These are phyloP conservation scores for Ceratotherium simum DNA, from an alignment of 2,113 vertebrate species.

Conservation along the genomic window DNA sequence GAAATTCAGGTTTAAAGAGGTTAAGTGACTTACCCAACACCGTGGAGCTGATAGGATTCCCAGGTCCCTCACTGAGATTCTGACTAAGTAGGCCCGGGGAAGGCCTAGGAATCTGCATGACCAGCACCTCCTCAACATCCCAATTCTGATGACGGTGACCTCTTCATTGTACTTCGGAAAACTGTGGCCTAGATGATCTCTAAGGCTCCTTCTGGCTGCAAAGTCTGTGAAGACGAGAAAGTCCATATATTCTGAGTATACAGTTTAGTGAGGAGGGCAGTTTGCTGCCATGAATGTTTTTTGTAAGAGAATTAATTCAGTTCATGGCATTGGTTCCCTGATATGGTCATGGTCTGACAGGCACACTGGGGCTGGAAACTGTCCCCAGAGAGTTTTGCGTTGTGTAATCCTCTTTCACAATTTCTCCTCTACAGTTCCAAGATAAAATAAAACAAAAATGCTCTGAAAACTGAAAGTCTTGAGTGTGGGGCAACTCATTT, in stretches of 20 bases:
- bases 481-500: not conserved
- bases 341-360: not conserved
- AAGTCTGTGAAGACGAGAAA: not conserved
- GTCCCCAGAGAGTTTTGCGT: not conserved
- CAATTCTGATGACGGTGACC: not conserved
- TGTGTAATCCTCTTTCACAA: not conserved
- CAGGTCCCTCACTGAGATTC: not conserved
- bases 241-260: not conserved
- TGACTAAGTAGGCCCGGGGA: not conserved
- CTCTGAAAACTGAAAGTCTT: not conserved
- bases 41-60: not conserved
- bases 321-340: not conserved
- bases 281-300: not conserved
- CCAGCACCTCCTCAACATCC: not conserved
- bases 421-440: not conserved
- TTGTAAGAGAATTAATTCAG: not conserved
- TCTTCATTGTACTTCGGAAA: not conserved
- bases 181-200: not conserved
- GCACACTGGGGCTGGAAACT: not conserved
- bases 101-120: not conserved
- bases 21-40: not conserved
- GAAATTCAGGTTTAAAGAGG: constrained; percentile 15
- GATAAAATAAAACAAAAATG: not conserved
- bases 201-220: not conserved
- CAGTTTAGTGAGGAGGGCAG: not conserved